Percentiles rank a stretch among this genome's conserved stretches.
Conservation (phyloP, 92 coral and sea anemone species). For the Parazoanthus atlanticus region DNA sequence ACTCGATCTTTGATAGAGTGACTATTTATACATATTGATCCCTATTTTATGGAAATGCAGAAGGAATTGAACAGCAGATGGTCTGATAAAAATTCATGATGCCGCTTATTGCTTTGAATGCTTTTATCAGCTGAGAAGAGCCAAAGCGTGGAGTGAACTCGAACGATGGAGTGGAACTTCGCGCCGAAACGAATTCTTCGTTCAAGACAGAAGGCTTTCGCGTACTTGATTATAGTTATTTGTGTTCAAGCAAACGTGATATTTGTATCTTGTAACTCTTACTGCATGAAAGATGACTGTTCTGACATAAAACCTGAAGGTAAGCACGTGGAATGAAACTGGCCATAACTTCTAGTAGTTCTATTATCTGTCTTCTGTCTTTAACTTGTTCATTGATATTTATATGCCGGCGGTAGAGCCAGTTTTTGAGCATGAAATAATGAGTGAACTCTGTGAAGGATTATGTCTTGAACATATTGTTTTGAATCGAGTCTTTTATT, state of each 20-base stretch:
- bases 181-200: neutral
- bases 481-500: too few relatives aligned
- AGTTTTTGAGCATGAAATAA: neutral
- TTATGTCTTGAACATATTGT: too few relatives aligned
- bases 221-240: neutral
- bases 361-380: neutral
- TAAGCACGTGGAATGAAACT: neutral
- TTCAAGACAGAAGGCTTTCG: constrained; percentile 10
- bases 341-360: neutral
- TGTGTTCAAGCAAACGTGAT: neutral
- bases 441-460: too few relatives aligned
- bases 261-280: neutral
- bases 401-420: too few relatives aligned
- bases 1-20: neutral
- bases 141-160: neutral
- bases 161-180: constrained; percentile 20
- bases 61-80: constrained; percentile 26
- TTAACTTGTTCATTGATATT: neutral
- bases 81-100: constrained; percentile 17
- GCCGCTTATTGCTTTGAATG: neutral
- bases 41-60: constrained; percentile 38
- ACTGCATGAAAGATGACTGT: constrained; percentile 39
- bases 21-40: neutral
- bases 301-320: constrained; percentile 1
- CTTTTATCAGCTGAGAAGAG: constrained; percentile 12